phyloP scores from a whole-genome alignment of 2,797 vertebrate genomes.

The Avahi laniger region DNA sequence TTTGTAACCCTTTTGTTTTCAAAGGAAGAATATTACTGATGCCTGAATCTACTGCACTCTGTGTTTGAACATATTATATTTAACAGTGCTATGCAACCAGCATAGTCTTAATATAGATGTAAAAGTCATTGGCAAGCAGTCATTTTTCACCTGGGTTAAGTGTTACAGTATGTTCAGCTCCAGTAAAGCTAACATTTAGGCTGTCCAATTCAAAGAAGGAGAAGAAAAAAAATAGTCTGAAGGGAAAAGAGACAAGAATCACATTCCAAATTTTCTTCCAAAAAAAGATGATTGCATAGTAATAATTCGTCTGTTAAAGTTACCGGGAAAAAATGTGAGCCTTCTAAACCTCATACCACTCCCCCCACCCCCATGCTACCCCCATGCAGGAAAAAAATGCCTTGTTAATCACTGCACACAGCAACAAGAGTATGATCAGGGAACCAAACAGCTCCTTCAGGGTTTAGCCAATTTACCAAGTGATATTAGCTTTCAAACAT shows the following conservation, averaged over 20 bases:
- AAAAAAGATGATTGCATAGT: neutral
- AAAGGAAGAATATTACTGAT: neutral
- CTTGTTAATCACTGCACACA: neutral
- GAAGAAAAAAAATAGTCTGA: neutral
- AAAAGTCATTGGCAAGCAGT: constrained; percentile 63
- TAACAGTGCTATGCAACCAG: constrained; percentile 19
- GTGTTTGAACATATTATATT: neutral
- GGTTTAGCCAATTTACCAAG: neutral
- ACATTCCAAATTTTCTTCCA: constrained; percentile 32
- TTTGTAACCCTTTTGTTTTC: neutral
- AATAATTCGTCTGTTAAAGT: constrained; percentile 43
- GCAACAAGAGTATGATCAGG: neutral
- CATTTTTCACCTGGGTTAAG: constrained; percentile 68
- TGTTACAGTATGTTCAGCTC: constrained; percentile 30
- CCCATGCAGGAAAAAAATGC: neutral
- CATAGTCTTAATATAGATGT: constrained; percentile 57
- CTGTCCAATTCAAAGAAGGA: constrained; percentile 46
- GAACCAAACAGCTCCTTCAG: neutral
- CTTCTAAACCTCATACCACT: neutral
- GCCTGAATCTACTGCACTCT: neutral
- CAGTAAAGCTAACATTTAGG: constrained; percentile 62
- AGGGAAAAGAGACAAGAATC: constrained; percentile 30
- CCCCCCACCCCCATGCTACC: fast-evolving
- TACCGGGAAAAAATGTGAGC: neutral
- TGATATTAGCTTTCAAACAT: neutral